A percentile compares a stretch with the other conserved stretches of the same genome.
These are phyloP conservation scores for Hippocampus barbouri DNA, from an alignment of 2,113 vertebrate genomes.

Conservation along the genomic window DNA sequence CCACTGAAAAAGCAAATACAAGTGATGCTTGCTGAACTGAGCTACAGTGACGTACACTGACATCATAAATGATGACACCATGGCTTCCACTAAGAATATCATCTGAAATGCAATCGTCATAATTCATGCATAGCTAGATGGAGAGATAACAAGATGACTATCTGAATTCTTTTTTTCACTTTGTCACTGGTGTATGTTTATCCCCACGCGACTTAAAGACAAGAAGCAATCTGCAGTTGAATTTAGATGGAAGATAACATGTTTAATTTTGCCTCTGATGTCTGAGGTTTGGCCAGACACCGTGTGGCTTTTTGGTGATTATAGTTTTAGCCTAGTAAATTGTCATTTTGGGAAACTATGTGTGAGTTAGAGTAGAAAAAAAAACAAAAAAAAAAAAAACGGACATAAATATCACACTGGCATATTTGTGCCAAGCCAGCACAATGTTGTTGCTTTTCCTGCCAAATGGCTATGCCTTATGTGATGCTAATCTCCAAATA, in stretches of 20 bases:
- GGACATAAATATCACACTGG: background rate
- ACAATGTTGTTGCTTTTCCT: conserved; percentile 11
- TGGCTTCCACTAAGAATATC: background rate
- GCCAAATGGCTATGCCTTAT: background rate
- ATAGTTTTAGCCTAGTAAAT: conserved; percentile 44
- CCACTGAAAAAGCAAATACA: too few species aligned
- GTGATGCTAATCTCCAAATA: background rate
- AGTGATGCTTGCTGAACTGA: too few species aligned
- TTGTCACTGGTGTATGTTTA: conserved; percentile 17
- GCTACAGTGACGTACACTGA: too few species aligned
- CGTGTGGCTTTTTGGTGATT: conserved; percentile 29
- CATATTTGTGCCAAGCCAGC: conserved; percentile 4
- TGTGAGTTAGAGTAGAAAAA: conserved; percentile 4
- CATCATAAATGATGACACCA: too few species aligned
- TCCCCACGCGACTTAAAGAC: conserved; percentile 14
- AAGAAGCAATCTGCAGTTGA: conserved; percentile 15
- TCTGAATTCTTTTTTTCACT: background rate
- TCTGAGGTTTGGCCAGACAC: conserved; percentile 50
- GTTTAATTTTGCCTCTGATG: conserved; percentile 45
- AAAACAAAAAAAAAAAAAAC: conserved; percentile 21
- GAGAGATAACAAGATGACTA: conserved; percentile 4
- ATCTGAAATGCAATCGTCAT: background rate
- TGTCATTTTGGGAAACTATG: conserved; percentile 40
- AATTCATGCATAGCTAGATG: background rate
- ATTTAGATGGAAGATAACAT: conserved; percentile 49